A percentile compares a stretch with the other conserved stretches of the same genome.
phyloP scores from a whole-genome alignment of 2,888 invertebrate genomes.

The Euphydryas editha region DNA sequence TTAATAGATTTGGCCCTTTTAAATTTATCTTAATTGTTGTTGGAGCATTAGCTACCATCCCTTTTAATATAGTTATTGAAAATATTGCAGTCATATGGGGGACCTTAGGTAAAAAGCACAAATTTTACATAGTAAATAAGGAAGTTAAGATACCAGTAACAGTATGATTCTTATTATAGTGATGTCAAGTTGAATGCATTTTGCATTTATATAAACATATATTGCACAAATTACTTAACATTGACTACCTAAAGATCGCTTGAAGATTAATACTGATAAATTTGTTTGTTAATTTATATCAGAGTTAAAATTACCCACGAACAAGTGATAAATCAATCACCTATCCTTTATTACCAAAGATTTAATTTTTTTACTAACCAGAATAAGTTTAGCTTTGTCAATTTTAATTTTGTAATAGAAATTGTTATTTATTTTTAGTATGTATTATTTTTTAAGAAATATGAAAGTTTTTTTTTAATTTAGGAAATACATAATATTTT shows the following conservation, averaged over 20 bases:
- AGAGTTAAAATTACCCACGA: constrained; percentile 32
- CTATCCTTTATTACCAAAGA: constrained; percentile 50
- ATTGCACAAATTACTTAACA: constrained; percentile 70
- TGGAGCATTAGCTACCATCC: constrained; percentile 95
- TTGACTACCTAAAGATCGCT: constrained; percentile 40
- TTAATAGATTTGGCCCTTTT: constrained; percentile 92
- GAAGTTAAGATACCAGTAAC: constrained; percentile 89
- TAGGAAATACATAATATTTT: constrained; percentile 14
- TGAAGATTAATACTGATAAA: constrained; percentile 49
- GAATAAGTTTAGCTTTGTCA: constrained; percentile 36
- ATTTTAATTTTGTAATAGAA: constrained; percentile 26
- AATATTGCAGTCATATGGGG: constrained; percentile 98
- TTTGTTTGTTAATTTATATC: constrained; percentile 32
- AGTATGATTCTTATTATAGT: constrained; percentile 76
- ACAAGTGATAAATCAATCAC: constrained; percentile 42
- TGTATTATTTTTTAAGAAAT: constrained; percentile 19
- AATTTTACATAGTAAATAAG: constrained; percentile 98
- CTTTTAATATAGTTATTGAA: constrained; percentile 96
- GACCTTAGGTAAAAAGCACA: constrained; percentile 96
- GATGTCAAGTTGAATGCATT: neutral
- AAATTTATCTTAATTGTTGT: constrained; percentile 91
- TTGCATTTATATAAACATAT: constrained; percentile 45
- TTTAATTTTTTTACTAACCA: constrained; percentile 41
- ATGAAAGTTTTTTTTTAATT: constrained; percentile 15
- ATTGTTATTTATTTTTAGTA: constrained; percentile 38